Base-by-base conservation (phyloP, 2,888 invertebrate species). In the Zygothrica quintamaculata region DNA sequence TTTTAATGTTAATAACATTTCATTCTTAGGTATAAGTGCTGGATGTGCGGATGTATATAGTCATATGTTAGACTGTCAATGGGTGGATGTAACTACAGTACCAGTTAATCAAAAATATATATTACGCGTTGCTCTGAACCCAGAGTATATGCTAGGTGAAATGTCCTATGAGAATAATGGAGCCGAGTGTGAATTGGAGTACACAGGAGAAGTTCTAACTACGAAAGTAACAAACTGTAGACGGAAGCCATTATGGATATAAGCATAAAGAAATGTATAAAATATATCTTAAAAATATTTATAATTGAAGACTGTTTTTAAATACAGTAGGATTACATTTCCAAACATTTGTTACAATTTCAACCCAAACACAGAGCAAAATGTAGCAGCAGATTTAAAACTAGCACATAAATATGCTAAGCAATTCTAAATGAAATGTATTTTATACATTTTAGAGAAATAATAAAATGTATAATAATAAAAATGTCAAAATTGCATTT, bases 51-150 rank as follows among this genome's bases (percentile, higher is more conserved):
- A 89, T 59, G 74, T 76, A 5, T 89, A 89, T 50, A 69, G 71
- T 3, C 61, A 81, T 26, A 61, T 72, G 6, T 65, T 89, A 16
- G 89, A 89, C 64, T 89, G 89, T 25, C 89, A 89, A 58, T 89
- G 89, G 89, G 89, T 89, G 26, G 89, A 89, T 76, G 88, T 89
- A 0, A 89, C 89, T 37, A 79, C 74, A 12, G 69, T 89, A 39
- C 87, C 88, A 1, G 11, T 67, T 0, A 87, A 89, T 57, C 48
- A 51, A 1, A 44, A 55, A 0, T 89, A 89, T 11, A 86, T 87
- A 40, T 67, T 89, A 7, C 81, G 89, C 2, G 81, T 89, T 8
- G 88, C 88, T 2, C 66, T 89, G 0, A 89, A 89, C 78, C 89
- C 89, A 2, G 80, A 88, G 37, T 88, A 88, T 39, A 77, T 66